Evolutionary conservation across 2,113 vertebrate species (phyloP).

Genomic region (Chloroceryle aenea): DNA sequence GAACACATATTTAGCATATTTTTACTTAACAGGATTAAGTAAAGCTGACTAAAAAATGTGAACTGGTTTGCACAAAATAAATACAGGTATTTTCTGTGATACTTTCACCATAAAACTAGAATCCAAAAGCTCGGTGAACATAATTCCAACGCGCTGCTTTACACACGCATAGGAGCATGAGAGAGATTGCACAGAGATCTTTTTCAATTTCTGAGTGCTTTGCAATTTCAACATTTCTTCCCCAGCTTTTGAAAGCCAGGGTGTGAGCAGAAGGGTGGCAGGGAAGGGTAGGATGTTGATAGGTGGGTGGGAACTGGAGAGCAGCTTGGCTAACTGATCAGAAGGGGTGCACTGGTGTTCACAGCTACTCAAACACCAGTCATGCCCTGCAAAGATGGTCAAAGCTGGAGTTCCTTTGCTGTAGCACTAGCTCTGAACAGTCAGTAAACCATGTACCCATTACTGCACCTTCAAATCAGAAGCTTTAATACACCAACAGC

Average conservation of each 20-base stretch:
- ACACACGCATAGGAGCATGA: rapidly evolving
- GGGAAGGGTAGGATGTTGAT: not conserved
- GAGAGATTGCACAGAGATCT: not conserved
- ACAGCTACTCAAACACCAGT: not conserved
- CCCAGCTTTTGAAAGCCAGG: not conserved
- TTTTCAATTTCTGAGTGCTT: not conserved
- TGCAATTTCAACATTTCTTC: not conserved
- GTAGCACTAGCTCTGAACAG: not conserved
- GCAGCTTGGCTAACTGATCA: not conserved
- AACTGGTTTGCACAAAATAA: not conserved
- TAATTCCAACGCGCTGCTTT: not conserved
- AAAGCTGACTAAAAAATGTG: not conserved
- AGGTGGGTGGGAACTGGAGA: not conserved
- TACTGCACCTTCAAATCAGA: not conserved
- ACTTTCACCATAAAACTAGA: not conserved
- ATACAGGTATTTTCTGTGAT: not conserved
- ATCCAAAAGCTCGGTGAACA: not conserved
- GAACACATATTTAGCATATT: not conserved
- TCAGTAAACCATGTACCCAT: not conserved
- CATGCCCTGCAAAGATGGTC: not conserved
- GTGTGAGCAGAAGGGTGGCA: not conserved
- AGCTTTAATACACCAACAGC: not conserved
- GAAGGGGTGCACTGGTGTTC: not conserved
- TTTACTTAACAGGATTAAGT: not conserved
- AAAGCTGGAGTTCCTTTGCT: not conserved